phyloP scores from a whole-genome alignment of 2,888 invertebrate species.

The Geophilus truncorum region DNA sequence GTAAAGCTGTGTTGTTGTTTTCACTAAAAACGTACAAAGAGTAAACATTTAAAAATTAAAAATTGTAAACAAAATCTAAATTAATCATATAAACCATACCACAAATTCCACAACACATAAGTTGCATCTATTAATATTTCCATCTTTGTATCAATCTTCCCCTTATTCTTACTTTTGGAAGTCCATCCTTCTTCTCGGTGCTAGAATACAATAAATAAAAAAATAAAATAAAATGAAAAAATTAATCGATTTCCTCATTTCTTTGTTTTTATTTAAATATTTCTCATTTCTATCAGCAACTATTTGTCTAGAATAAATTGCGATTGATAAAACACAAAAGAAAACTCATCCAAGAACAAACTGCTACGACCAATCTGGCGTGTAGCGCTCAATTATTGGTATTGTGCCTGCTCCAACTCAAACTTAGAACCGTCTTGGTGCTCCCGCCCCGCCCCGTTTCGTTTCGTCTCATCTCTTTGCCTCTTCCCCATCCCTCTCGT shows the following conservation, averaged over 20 bases:
- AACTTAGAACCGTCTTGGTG: not conserved
- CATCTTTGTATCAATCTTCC: slow-evolving; percentile 55
- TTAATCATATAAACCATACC: slow-evolving; percentile 48
- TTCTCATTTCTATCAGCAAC: too few species aligned
- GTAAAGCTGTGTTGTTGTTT: slow-evolving; percentile 56
- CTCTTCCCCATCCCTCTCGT: not conserved
- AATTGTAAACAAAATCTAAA: not conserved
- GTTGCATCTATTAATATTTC: slow-evolving; percentile 65
- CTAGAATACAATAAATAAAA: not conserved
- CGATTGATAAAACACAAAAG: not conserved
- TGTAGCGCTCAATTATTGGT: not conserved
- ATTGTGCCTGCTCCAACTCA: not conserved
- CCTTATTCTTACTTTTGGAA: slow-evolving; percentile 45
- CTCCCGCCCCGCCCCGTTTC: too few species aligned
- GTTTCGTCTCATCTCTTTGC: not conserved
- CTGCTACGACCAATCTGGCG: not conserved
- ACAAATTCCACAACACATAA: slow-evolving; percentile 64
- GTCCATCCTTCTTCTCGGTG: slow-evolving; percentile 39
- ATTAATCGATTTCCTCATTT: not conserved
- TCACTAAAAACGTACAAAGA: slow-evolving; percentile 46
- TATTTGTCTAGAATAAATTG: not conserved
- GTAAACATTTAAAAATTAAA: not conserved
- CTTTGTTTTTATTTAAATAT: not conserved
- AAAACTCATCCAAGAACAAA: not conserved
- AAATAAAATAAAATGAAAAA: not conserved